A percentile compares a stretch with the other conserved stretches of the same genome.
Evolutionary conservation across 1,140 invertebrate species (phyloP).

Genomic region (Centruroides sculpturatus): DNA sequence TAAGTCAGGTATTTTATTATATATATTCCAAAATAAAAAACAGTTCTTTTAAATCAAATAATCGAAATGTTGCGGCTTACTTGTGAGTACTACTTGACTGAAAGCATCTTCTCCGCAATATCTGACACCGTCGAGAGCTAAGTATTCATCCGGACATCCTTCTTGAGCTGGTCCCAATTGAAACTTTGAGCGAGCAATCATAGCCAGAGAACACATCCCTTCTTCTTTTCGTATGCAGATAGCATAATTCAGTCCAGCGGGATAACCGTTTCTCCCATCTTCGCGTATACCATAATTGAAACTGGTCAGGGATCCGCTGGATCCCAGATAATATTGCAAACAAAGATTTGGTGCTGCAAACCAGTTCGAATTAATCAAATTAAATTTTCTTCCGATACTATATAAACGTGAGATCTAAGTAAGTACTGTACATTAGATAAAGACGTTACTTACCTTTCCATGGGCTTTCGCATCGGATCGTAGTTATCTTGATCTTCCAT

Average conservation of each 20-base stretch:
- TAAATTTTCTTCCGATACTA: background rate
- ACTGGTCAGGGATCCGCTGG: slow-evolving; percentile 47
- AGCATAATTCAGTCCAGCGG: slow-evolving; percentile 39
- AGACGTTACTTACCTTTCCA: slow-evolving; percentile 37
- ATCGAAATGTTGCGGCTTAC: too few relatives aligned
- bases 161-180: background rate
- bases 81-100: too few relatives aligned
- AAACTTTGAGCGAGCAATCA: too few relatives aligned
- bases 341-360: slow-evolving; percentile 52
- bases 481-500: slow-evolving; percentile 16
- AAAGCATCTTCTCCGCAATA: background rate
- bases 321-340: slow-evolving; percentile 53
- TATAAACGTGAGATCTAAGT: background rate
- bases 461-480: slow-evolving; percentile 13
- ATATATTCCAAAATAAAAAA: too few relatives aligned
- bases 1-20: too few relatives aligned
- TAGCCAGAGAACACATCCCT: slow-evolving; percentile 15
- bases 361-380: background rate
- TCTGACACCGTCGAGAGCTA: background rate
- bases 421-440: background rate
- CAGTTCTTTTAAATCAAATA: too few relatives aligned
- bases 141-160: background rate
- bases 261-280: slow-evolving; percentile 8
- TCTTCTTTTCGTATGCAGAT: slow-evolving; percentile 21
- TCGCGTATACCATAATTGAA: slow-evolving; percentile 37